Percentiles rank a stretch among this genome's conserved stretches.
These are phyloP conservation scores for Limnodromus scolopaceus DNA, from an alignment of 2,797 vertebrate species.

Conservation along the genomic window DNA sequence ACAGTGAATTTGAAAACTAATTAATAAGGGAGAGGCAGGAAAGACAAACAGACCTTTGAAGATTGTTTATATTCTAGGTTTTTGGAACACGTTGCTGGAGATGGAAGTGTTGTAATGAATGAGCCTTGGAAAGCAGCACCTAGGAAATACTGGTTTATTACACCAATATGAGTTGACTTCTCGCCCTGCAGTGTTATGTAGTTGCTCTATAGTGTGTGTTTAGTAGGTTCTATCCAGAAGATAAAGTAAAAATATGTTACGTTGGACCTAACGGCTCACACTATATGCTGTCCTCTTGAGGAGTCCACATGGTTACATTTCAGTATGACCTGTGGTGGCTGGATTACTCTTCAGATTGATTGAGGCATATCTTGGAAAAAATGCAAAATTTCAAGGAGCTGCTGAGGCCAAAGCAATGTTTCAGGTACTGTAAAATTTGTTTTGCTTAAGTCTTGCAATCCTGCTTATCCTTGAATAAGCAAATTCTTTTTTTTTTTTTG, in stretches of 20 bases:
- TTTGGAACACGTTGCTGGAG: not conserved
- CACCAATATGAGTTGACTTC: not conserved
- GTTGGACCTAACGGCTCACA: not conserved
- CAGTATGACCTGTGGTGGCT: too few species aligned
- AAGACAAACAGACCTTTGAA: not conserved
- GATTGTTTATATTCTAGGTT: not conserved
- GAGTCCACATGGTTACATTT: not conserved
- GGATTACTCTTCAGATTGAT: not conserved
- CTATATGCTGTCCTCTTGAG: not conserved
- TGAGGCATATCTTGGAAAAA: not conserved
- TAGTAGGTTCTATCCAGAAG: not conserved
- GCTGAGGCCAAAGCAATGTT: not conserved
- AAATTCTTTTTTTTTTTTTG: not conserved
- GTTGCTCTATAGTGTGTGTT: not conserved
- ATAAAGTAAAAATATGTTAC: fast-evolving
- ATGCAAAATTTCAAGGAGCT: not conserved
- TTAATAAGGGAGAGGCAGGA: not conserved
- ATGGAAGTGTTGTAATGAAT: not conserved
- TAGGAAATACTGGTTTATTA: not conserved
- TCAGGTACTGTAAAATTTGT: not conserved
- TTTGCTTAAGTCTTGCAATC: not conserved
- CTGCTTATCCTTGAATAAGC: not conserved
- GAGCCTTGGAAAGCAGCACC: not conserved
- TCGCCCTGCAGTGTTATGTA: not conserved
- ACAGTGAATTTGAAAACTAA: not conserved